These are phyloP conservation scores for Seira musarum DNA, from an alignment of 2,888 invertebrate species.

Conservation along the genomic window DNA sequence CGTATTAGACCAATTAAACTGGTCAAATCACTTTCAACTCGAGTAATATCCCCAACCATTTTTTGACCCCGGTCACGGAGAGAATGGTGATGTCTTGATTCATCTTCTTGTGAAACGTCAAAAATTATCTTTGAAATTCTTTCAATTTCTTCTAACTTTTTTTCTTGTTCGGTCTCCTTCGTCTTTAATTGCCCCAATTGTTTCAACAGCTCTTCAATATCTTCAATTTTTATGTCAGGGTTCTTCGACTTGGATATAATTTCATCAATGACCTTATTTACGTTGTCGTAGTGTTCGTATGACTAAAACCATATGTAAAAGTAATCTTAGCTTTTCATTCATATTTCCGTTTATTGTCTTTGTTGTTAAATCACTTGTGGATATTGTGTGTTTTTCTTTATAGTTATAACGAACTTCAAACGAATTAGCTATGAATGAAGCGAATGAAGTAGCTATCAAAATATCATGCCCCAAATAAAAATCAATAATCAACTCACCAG, in stretches of 20 bases:
- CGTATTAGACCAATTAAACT: constrained; percentile 40
- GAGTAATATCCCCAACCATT: constrained; percentile 43
- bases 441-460: too few species aligned
- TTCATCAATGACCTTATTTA: constrained; percentile 35
- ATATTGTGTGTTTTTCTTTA: too few species aligned
- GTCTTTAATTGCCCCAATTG: constrained; percentile 33
- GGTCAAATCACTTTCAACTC: constrained; percentile 52
- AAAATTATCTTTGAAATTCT: constrained; percentile 58
- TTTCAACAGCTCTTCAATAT: constrained; percentile 52
- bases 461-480: neutral
- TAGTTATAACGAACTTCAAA: too few species aligned
- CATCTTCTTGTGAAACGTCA: constrained; percentile 49
- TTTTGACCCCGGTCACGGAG: constrained; percentile 41
- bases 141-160: constrained; percentile 56
- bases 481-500: constrained; percentile 43
- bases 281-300: constrained; percentile 53
- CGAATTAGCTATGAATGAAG: too few species aligned
- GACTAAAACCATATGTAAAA: constrained; percentile 43
- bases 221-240: constrained; percentile 29
- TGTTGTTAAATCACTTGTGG: too few species aligned
- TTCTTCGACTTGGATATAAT: constrained; percentile 53
- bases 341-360: constrained; percentile 10
- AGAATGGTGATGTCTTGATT: constrained; percentile 54
- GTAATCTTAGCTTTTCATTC: constrained; percentile 14
- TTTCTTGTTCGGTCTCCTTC: constrained; percentile 56